Evolutionary conservation across 2,113 vertebrate species (phyloP).

Genomic region (Chunga burmeisteri): DNA sequence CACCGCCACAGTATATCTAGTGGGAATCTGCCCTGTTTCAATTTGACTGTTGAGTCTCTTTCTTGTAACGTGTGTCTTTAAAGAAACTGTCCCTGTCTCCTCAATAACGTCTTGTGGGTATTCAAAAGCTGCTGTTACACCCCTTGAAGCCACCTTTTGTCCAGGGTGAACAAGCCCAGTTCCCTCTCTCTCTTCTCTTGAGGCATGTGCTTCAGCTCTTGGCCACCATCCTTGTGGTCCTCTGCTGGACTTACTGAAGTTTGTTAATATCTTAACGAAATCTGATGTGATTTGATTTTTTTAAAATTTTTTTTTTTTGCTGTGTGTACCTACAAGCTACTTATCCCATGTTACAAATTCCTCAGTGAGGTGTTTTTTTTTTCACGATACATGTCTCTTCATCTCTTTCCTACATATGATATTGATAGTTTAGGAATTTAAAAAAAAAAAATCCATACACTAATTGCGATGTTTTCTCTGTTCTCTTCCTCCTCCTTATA

Average conservation of each 20-base stretch:
- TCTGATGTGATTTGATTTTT: neutral
- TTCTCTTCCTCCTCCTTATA: neutral
- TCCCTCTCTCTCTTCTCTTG: neutral
- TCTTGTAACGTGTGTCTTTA: neutral
- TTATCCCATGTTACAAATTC: neutral
- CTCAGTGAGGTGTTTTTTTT: neutral
- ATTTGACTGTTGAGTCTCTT: neutral
- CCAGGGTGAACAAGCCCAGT: neutral
- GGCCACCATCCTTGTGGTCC: neutral
- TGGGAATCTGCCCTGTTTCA: neutral
- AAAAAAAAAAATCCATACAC: no score
- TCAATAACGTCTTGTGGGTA: neutral
- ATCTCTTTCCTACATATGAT: neutral
- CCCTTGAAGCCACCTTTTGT: neutral
- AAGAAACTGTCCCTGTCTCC: neutral
- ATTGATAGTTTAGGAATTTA: neutral
- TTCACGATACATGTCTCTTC: neutral
- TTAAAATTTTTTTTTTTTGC: neutral
- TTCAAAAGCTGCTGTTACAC: neutral
- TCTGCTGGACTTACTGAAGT: neutral
- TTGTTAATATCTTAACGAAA: neutral
- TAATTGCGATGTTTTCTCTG: neutral
- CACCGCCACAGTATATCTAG: fast-evolving
- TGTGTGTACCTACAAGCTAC: neutral
- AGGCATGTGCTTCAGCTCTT: neutral